A percentile compares a stretch with the other conserved stretches of the same genome.
Conservation (phyloP, 2,797 vertebrate genomes). For the Phoxinus dragarum region DNA sequence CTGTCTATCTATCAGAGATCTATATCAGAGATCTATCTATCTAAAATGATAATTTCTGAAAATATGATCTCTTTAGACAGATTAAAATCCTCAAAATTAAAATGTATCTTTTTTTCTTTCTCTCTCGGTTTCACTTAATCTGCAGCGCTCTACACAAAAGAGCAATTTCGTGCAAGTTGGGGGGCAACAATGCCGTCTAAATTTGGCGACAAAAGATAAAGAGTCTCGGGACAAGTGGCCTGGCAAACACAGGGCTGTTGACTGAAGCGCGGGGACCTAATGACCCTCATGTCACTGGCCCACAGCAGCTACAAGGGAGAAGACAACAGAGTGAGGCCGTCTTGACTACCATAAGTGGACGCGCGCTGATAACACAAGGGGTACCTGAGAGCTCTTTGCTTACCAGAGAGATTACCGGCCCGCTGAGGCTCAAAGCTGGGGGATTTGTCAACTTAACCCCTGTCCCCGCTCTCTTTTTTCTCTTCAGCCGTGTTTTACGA, state of each 20-base stretch:
- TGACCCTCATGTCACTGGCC: constrained; percentile 64
- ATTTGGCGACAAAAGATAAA: constrained; percentile 75
- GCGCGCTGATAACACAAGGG: constrained; percentile 74
- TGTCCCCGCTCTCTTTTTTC: constrained; percentile 59
- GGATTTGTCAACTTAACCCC: constrained; percentile 63
- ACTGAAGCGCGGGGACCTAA: constrained; percentile 75
- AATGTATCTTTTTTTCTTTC: neutral
- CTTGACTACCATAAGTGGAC: constrained; percentile 79
- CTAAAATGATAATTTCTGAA: neutral
- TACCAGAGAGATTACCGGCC: constrained; percentile 59
- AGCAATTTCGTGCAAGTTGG: constrained; percentile 56
- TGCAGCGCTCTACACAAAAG: constrained; percentile 20
- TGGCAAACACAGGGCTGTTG: constrained; percentile 76
- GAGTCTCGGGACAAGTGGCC: constrained; percentile 67
- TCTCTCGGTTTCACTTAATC: constrained; percentile 19
- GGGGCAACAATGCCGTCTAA: constrained; percentile 69
- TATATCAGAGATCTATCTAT: neutral
- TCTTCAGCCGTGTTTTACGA: constrained; percentile 66
- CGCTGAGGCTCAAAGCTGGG: constrained; percentile 49
- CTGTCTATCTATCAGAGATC: neutral
- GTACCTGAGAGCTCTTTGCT: constrained; percentile 72
- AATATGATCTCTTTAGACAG: neutral
- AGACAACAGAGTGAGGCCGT: constrained; percentile 67
- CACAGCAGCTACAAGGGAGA: constrained; percentile 65
- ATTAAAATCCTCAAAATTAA: neutral